Base-by-base conservation (phyloP, 2,113 vertebrate species). In the Pagrus major region DNA sequence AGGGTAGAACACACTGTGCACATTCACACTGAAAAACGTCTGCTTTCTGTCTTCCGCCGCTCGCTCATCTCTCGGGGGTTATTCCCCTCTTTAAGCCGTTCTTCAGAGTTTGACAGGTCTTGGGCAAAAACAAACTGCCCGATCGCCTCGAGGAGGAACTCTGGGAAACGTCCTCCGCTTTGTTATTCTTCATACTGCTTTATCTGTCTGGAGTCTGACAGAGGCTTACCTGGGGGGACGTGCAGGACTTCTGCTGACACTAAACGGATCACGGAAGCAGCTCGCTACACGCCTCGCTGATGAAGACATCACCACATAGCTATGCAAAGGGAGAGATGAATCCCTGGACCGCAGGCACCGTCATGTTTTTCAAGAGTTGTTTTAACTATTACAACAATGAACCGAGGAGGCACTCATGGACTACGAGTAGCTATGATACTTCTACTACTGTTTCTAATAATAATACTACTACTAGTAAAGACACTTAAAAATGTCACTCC, bases 181-280 rank as follows among this genome's bases (percentile, higher is more conserved):
- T 92, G 90, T 91, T 90, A 73, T 88, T 83, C 83, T 73, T 76
- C 71, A 84, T 81, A 68, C 78, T 84, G 81, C 91, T 86, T 84
- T 81, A 89, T 87, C 89, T 89, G 87, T 91, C 88, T 92, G 84
- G 56, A 86, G 83, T 47, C 83, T 92, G 93, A 88, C 92, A 91
- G 92, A 65, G 64, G 83, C 86, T 91, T 65, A 92, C 93, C 92
- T 90, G 88, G 77, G 92, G 91, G 88, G 85, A 83, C 66, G 71
- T 52, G 85, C 77, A 78, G 86, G 89, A 85, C 84, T 75, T 80
- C 35, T 75, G 66, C 73, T 29, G 87, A 84, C 76, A 78, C 69
- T 77, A 60, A 91, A 64, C 29, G 83, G 87, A 84, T 90, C 87
- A 85, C 59, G 49, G 79, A 65, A 90, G 86, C 92, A 90, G 81